Evolutionary conservation across 2,113 vertebrate species (phyloP).

Genomic region (Cavia porcellus): DNA sequence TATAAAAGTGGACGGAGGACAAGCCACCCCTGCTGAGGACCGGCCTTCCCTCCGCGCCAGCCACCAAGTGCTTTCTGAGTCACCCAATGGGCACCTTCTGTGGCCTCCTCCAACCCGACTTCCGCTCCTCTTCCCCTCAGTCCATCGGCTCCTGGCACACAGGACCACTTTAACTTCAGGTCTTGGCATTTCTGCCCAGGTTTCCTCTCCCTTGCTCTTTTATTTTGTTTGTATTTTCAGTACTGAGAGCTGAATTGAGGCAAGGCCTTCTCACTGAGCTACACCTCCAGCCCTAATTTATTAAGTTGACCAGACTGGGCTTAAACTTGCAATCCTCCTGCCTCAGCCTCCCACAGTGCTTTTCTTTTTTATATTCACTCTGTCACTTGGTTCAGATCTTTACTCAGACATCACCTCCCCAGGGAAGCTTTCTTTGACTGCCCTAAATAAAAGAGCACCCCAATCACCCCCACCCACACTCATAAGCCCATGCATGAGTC

Average conservation of each 20-base stretch:
- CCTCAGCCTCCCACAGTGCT: not conserved
- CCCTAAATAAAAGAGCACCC: not conserved
- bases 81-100: not conserved
- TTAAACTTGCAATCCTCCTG: not conserved
- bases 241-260: not conserved
- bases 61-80: not conserved
- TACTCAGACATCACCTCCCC: not conserved
- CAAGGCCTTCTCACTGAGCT: not conserved
- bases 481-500: not conserved
- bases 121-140: not conserved
- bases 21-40: not conserved
- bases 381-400: not conserved
- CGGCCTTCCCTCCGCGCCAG: not conserved
- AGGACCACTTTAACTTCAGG: not conserved
- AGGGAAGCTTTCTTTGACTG: not conserved
- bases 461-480: not conserved
- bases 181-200: not conserved
- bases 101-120: not conserved
- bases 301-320: not conserved
- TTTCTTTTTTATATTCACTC: not conserved
- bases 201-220: not conserved
- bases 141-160: not conserved
- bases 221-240: not conserved
- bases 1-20: not conserved
- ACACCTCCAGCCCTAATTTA: not conserved